Evolutionary conservation across 2,113 vertebrate species (phyloP).

Genomic region (Hydrolagus affinis): DNA sequence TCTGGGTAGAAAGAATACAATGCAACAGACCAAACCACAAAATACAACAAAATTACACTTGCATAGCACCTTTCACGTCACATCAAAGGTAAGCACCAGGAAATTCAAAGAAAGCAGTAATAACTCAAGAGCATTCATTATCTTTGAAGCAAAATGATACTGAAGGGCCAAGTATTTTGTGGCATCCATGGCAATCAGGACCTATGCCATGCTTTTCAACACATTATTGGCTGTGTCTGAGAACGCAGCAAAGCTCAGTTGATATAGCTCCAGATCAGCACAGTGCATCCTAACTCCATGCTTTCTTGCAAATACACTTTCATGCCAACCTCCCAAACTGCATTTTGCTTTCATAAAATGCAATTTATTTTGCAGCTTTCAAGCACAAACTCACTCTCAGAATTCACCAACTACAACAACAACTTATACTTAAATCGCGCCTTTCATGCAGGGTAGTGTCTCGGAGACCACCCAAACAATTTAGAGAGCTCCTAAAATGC

Average conservation of each 20-base stretch:
- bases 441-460: no score
- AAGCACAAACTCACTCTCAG: no score
- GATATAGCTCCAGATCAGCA: background rate
- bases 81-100: background rate
- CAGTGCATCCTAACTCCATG: background rate
- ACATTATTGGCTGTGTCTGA: background rate
- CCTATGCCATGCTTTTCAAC: background rate
- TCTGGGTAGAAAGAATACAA: background rate
- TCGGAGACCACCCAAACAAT: no score
- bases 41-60: no score
- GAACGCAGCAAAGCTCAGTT: background rate
- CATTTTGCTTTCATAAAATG: background rate
- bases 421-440: no score
- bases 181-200: no score
- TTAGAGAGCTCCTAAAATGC: no score
- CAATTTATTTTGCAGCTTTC: no score
- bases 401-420: no score
- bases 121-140: background rate
- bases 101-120: conserved; percentile 1
- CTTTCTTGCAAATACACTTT: background rate
- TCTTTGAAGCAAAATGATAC: background rate
- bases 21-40: background rate
- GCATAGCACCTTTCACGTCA: no score
- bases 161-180: background rate
- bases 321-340: background rate